These are phyloP conservation scores for Xiphorhynchus elegans DNA, from an alignment of 2,113 vertebrate species.

Conservation along the genomic window DNA sequence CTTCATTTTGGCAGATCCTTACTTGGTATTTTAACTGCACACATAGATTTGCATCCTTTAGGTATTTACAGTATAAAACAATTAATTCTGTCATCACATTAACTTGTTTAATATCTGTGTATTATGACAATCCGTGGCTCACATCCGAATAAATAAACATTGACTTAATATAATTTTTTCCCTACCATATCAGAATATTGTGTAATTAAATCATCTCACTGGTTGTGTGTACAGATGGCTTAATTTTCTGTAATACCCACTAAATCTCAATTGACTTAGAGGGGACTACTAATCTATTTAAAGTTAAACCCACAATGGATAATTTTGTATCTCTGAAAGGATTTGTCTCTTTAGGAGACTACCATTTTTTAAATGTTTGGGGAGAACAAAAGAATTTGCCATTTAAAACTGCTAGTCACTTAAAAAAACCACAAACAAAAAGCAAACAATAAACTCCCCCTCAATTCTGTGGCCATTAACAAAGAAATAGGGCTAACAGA, in stretches of 20 bases:
- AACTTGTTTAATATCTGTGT: not conserved
- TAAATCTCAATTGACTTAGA: constrained; percentile 49
- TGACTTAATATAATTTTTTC: constrained; percentile 36
- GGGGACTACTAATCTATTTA: constrained; percentile 29
- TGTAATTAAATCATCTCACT: constrained; percentile 51
- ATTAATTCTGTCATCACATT: not conserved
- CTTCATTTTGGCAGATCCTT: not conserved
- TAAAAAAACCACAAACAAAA: not conserved
- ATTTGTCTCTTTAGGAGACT: not conserved
- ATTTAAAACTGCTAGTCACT: not conserved
- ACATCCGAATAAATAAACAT: constrained; percentile 39
- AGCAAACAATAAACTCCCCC: not conserved
- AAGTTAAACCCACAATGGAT: constrained; percentile 27
- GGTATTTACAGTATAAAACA: not conserved
- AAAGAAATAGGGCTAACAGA: not conserved
- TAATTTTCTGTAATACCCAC: constrained; percentile 45
- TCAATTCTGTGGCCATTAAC: not conserved
- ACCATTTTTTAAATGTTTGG: not conserved
- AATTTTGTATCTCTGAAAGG: not conserved
- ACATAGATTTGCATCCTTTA: not conserved
- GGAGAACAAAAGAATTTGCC: not conserved
- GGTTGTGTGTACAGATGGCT: constrained; percentile 31
- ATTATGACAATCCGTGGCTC: not conserved
- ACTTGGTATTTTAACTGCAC: not conserved
- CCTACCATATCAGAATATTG: constrained; percentile 7